phyloP scores from a whole-genome alignment of 2,888 invertebrate genomes.

The Agrilus mali region DNA sequence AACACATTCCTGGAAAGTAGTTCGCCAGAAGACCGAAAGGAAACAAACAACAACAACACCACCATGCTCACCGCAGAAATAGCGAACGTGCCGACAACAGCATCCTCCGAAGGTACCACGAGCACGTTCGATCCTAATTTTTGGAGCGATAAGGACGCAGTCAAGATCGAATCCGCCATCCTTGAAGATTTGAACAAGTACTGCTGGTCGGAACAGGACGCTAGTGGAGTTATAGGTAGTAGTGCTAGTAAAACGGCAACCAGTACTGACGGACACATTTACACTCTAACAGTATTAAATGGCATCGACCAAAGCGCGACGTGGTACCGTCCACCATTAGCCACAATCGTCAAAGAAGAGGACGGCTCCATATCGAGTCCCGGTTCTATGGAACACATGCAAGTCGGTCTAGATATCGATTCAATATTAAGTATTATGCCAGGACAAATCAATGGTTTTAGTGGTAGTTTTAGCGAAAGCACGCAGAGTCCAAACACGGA shows the following conservation, averaged over 20 bases:
- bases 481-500: slow-evolving; percentile 41
- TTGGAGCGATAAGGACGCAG: slow-evolving; percentile 62
- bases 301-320: slow-evolving; percentile 44
- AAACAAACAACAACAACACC: slow-evolving; percentile 44
- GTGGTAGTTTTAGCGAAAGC: slow-evolving; percentile 45
- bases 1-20: slow-evolving; percentile 52
- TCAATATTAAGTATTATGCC: slow-evolving; percentile 65
- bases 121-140: slow-evolving; percentile 36
- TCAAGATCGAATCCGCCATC: slow-evolving; percentile 59
- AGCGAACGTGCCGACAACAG: slow-evolving; percentile 32
- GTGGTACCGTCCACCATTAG: slow-evolving; percentile 45
- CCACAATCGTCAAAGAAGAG: slow-evolving; percentile 49
- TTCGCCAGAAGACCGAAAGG: slow-evolving; percentile 36
- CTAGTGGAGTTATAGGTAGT: slow-evolving; percentile 36
- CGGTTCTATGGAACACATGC: slow-evolving; percentile 41
- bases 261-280: slow-evolving; percentile 71
- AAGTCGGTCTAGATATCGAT: slow-evolving; percentile 59
- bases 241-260: slow-evolving; percentile 38
- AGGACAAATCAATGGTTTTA: slow-evolving; percentile 45
- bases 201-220: slow-evolving; percentile 59
- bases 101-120: slow-evolving; percentile 34
- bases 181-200: slow-evolving; percentile 77
- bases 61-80: slow-evolving; percentile 25
- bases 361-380: slow-evolving; percentile 50
- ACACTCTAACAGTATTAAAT: slow-evolving; percentile 76